A percentile compares a stretch with the other conserved stretches of the same genome.
Evolutionary conservation across 2,888 invertebrate species (phyloP).

Genomic region (Sinhomidia bicolor): DNA sequence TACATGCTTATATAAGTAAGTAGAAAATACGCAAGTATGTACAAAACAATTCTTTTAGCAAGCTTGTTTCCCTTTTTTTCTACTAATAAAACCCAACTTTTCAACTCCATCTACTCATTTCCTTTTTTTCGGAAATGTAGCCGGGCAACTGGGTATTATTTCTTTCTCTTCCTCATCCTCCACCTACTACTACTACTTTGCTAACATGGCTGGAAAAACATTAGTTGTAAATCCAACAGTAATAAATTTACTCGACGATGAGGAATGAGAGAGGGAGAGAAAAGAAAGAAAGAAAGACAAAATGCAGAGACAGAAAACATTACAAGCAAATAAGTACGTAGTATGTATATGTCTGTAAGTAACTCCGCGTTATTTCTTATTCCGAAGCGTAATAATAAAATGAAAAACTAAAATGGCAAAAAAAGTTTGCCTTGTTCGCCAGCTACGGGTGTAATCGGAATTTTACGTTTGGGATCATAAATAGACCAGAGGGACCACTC

Average conservation of each 20-base stretch:
- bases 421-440: not conserved
- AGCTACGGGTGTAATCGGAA: not conserved
- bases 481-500: constrained; percentile 57
- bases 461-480: constrained; percentile 5
- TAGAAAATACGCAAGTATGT: no score
- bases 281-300: no score
- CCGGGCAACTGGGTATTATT: no score
- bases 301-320: not conserved
- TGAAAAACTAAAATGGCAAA: not conserved
- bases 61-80: constrained; percentile 1
- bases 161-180: no score
- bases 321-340: not conserved
- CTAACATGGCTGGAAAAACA: not conserved
- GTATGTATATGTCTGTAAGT: no score
- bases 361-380: no score
- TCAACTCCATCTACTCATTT: constrained; percentile 17
- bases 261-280: no score
- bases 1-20: no score
- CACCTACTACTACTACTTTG: no score
- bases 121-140: not conserved
- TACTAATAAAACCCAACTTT: constrained; percentile 38
- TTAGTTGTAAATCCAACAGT: not conserved
- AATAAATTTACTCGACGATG: not conserved
- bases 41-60: constrained; percentile 7
- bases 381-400: not conserved